A percentile compares a stretch with the other conserved stretches of the same genome.
Evolutionary conservation across 2,888 invertebrate species (phyloP).

Genomic region (Troilus luridus): DNA sequence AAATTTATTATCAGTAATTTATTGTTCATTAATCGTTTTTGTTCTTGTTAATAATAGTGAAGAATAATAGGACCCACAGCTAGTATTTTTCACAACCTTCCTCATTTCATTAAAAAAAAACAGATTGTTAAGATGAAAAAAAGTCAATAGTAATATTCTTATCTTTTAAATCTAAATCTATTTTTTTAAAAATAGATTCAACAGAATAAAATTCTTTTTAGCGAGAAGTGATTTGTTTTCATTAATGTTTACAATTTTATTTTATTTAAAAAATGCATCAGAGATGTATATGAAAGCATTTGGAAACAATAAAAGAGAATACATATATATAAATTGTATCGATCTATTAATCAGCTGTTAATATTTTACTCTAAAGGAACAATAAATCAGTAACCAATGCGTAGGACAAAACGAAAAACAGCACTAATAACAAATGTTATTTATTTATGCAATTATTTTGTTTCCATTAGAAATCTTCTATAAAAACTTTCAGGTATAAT

Average conservation of each 20-base stretch:
- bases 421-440: not conserved
- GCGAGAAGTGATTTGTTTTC: not conserved
- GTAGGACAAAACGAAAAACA: not conserved
- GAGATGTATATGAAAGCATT: not conserved
- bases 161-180: not conserved
- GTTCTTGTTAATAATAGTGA: too few species aligned
- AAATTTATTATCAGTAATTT: not conserved
- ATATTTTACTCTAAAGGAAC: not conserved
- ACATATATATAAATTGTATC: too few species aligned
- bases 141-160: not conserved
- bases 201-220: not conserved
- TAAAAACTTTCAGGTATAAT: slow-evolving; percentile 70
- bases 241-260: not conserved
- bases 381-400: not conserved
- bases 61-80: too few species aligned
- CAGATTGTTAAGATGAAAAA: not conserved
- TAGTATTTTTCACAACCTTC: not conserved
- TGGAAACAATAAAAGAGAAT: not conserved
- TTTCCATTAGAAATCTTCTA: not conserved
- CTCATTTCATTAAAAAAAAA: not conserved
- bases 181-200: not conserved
- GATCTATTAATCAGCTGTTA: not conserved
- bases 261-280: not conserved
- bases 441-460: not conserved
- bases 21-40: not conserved